phyloP scores from a whole-genome alignment of 2,888 invertebrate species.

The Liposcelis brunnea region DNA sequence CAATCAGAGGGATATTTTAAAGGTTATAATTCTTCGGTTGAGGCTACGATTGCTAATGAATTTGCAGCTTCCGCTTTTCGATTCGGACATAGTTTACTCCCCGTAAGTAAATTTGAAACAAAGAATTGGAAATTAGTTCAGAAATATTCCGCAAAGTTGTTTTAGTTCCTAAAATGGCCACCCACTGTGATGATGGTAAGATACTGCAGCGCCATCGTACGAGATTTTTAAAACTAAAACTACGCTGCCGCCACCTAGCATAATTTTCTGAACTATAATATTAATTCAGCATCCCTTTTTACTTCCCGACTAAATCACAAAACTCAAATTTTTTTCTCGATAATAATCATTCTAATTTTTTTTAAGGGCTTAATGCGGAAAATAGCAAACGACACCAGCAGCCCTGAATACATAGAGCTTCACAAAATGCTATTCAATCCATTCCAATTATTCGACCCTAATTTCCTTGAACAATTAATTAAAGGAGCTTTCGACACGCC shows the following conservation, averaged over 20 bases:
- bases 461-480: conserved; percentile 44
- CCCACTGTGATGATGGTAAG: too few relatives aligned
- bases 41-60: conserved; percentile 65
- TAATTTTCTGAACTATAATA: too few relatives aligned
- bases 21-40: conserved; percentile 43
- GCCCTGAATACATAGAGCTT: conserved; percentile 45
- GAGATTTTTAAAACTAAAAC: too few relatives aligned
- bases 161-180: background rate
- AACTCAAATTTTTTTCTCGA: background rate
- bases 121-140: background rate
- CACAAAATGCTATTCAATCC: conserved; percentile 71
- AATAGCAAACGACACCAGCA: conserved; percentile 33
- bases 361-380: conserved; percentile 50
- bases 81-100: conserved; percentile 75
- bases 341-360: conserved; percentile 10
- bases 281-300: too few relatives aligned
- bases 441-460: conserved; percentile 43
- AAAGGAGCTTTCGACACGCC: conserved; percentile 47
- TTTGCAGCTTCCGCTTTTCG: conserved; percentile 75
- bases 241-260: too few relatives aligned
- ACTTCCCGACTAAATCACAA: too few relatives aligned
- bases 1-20: conserved; percentile 31
- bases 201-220: too few relatives aligned
- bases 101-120: conserved; percentile 29
- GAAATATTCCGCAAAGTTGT: background rate